These are phyloP conservation scores for Arvicola amphibius DNA, from an alignment of 2,797 vertebrate species.

Conservation along the genomic window DNA sequence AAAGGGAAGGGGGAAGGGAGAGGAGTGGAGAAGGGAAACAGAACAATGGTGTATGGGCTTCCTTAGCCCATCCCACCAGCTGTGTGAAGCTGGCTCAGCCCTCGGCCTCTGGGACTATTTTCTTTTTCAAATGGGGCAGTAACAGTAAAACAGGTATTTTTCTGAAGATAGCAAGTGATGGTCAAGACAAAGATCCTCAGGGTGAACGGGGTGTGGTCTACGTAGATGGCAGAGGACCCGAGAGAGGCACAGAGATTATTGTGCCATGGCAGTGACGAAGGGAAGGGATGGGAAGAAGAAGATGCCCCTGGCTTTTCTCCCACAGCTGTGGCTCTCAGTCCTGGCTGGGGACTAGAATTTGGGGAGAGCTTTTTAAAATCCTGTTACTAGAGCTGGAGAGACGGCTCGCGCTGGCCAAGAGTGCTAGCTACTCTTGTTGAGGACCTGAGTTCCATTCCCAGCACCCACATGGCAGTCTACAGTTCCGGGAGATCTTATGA, in stretches of 20 bases:
- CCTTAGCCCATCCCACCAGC: neutral
- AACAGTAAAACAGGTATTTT: neutral
- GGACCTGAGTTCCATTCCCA: neutral
- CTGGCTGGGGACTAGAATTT: neutral
- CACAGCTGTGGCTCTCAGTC: no score
- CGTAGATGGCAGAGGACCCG: neutral
- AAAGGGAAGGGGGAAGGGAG: no score
- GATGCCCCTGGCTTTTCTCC: neutral
- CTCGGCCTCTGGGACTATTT: neutral
- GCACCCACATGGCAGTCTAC: no score
- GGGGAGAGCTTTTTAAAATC: neutral
- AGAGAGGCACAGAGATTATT: no score
- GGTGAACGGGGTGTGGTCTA: neutral
- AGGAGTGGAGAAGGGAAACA: no score
- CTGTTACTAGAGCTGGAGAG: neutral
- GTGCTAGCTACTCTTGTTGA: neutral
- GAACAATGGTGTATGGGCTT: neutral
- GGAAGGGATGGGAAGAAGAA: neutral
- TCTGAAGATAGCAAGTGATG: neutral
- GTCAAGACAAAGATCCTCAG: neutral
- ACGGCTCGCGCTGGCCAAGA: rapidly evolving
- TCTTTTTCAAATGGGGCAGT: neutral
- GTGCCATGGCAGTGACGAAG: rapidly evolving
- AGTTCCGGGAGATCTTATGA: neutral
- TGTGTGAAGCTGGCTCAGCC: neutral